Evolutionary conservation across 2,797 vertebrate genomes (phyloP).

Genomic region (Malurus splendens): DNA sequence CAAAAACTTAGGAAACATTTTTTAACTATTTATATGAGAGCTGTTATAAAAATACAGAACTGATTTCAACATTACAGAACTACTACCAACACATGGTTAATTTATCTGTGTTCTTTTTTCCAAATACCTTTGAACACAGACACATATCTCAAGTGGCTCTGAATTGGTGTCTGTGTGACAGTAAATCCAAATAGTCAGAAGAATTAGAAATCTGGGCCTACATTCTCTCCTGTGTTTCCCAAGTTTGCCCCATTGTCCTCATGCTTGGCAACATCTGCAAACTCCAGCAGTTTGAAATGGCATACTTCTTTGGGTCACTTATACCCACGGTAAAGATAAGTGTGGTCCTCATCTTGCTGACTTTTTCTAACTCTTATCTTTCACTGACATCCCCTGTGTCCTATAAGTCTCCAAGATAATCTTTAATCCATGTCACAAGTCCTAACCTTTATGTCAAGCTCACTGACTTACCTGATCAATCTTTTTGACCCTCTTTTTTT

Average conservation of each 20-base stretch:
- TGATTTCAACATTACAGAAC: background rate
- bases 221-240: background rate
- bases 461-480: slow-evolving; percentile 5
- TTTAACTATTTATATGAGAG: background rate
- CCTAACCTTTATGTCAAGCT: slow-evolving; percentile 14
- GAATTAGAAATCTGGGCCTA: background rate
- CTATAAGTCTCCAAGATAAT: slow-evolving; percentile 19
- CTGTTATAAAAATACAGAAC: background rate
- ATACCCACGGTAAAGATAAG: background rate
- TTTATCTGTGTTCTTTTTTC: background rate
- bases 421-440: slow-evolving; percentile 40
- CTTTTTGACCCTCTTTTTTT: background rate
- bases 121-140: background rate
- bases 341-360: background rate
- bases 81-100: background rate
- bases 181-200: background rate
- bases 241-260: background rate
- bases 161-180: background rate
- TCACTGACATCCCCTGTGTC: background rate
- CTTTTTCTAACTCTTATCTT: slow-evolving; percentile 19
- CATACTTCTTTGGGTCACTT: background rate
- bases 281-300: background rate
- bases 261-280: background rate
- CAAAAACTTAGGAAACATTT: background rate
- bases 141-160: background rate